Evolutionary conservation across 2,113 vertebrate species (phyloP), one percentile per base, ranked within the genome.

Genomic region (Catagonus wagneri): DNA sequence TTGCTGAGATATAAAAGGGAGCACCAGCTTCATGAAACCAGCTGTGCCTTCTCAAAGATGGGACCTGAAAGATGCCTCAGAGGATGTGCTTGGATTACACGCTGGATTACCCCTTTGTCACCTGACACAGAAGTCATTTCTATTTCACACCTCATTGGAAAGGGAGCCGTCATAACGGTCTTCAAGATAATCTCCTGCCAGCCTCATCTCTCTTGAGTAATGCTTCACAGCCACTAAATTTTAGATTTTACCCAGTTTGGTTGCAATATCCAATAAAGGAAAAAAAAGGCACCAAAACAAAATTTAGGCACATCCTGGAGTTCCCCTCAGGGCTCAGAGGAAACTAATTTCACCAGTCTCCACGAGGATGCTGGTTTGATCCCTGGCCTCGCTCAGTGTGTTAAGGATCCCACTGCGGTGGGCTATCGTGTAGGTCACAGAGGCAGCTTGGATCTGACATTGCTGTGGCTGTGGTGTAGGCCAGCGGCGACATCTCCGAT

Each of bases 31-130:
- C 4, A 0, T 2, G 11, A 16, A 52, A 66, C 66, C 78, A 60
- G n/a, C 63, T 50, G 39, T 10, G 25, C 6, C 52, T 89, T 36
- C 65, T 50, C 65, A 39, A 29, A 7, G 78, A 17, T 14, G 27
- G 3, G 66, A 19, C 0, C 3, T 15, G 68, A 9, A 66, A 58
- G 95, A 36, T 4, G 1, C 15, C 19, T 7, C 12, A 13, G 23
- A 8, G 13, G 15, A 29, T 23, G 16, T 0, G 3, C 68, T 34
- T 15, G 1, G 32, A 50, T 36, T 29, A n/a, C 20, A 2, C 29
- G 5, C 0, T 0, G 6, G 1, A 11, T 22, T 17, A n/a, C 34
- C 39, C 7, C n/a, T n/a, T 25, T 9, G 9, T 39, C 34, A 27
- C 39, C n/a, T n/a, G 54, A 16, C 80, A 22, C 32, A 5, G 20